Conservation (phyloP, 2,113 vertebrate genomes). For the Festucalex cinctus region DNA sequence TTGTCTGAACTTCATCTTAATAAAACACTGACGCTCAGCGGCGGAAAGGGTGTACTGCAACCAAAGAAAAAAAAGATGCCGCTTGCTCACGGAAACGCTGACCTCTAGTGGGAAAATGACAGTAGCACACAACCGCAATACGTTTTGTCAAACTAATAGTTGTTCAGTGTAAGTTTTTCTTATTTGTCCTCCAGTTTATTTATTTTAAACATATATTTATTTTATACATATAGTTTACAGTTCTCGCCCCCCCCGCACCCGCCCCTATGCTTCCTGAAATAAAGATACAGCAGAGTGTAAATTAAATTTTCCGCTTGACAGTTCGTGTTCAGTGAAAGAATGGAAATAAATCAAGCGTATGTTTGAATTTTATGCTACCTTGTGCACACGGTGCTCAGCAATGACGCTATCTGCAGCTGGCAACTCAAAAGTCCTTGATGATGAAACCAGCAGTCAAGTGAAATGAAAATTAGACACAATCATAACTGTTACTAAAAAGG, state of each 20-base stretch:
- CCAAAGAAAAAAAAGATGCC: too few species aligned
- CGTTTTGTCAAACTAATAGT: too few species aligned
- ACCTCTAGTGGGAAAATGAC: slow-evolving; percentile 4
- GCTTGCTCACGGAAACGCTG: not conserved
- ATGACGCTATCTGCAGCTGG: slow-evolving; percentile 11
- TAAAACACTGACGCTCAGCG: slow-evolving; percentile 6
- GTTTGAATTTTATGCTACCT: not conserved
- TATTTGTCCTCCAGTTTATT: not conserved
- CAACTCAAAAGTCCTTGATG: not conserved
- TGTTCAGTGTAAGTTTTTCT: not conserved
- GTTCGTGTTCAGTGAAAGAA: not conserved
- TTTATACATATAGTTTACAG: not conserved
- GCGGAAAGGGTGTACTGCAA: not conserved
- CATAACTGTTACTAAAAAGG: slow-evolving; percentile 14
- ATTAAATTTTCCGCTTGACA: not conserved
- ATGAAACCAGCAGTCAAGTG: not conserved
- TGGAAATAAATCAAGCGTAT: too few species aligned
- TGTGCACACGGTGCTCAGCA: not conserved
- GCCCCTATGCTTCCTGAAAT: not conserved
- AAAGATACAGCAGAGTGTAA: not conserved
- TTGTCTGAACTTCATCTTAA: not conserved
- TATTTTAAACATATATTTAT: not conserved
- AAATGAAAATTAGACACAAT: slow-evolving; percentile 36
- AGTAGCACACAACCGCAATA: too few species aligned
- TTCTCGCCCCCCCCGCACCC: not conserved